phyloP scores from a whole-genome alignment of 2,888 invertebrate genomes.

The Protophormia terraenovae region DNA sequence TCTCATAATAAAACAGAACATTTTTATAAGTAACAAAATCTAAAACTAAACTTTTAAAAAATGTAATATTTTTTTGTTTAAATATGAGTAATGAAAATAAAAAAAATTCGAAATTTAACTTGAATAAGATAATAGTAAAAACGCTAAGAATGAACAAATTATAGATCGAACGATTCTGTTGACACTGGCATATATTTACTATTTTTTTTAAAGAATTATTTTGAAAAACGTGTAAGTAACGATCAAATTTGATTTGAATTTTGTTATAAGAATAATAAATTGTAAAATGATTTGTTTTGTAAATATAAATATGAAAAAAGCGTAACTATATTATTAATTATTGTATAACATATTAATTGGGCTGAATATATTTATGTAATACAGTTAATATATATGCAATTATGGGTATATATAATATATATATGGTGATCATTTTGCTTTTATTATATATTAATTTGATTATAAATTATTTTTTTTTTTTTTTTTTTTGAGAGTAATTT shows the following conservation, averaged over 20 bases:
- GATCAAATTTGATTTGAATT: neutral
- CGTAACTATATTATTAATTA: conserved; percentile 9
- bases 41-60: neutral
- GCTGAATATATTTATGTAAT: conserved; percentile 7
- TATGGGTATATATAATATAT: conserved; percentile 5
- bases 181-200: conserved; percentile 11
- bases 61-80: neutral
- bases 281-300: conserved; percentile 10
- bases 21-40: neutral
- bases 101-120: too few relatives aligned
- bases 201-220: neutral
- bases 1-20: neutral
- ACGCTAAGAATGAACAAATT: neutral
- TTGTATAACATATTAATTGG: conserved; percentile 2
- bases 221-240: too few relatives aligned
- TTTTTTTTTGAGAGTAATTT: conserved; percentile 4
- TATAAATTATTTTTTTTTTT: neutral
- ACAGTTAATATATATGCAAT: conserved; percentile 18
- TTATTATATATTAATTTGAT: neutral
- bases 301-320: conserved; percentile 21
- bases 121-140: conserved; percentile 5
- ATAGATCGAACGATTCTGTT: neutral
- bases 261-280: neutral
- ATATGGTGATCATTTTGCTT: conserved; percentile 24
- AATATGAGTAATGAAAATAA: too few relatives aligned